Conservation (phyloP, 2,888 invertebrate species). For the Julus scandinavius region DNA sequence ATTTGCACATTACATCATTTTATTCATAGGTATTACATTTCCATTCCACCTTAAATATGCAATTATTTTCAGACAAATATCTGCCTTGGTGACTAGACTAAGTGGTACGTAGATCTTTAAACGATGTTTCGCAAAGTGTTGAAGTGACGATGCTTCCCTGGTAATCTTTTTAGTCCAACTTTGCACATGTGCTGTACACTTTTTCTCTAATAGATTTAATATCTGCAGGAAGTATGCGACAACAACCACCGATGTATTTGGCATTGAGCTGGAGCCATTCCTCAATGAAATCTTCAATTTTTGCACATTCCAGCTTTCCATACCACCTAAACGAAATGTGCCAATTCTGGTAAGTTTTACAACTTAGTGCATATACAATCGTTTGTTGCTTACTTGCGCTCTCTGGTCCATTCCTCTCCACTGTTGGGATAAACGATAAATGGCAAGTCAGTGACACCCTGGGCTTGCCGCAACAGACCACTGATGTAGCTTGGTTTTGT, state of each 20-base stretch:
- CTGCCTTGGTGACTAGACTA: neutral
- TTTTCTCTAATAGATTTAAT: slow-evolving; percentile 81
- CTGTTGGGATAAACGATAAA: slow-evolving; percentile 93
- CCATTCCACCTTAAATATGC: neutral
- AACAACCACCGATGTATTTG: slow-evolving; percentile 90
- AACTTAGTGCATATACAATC: neutral
- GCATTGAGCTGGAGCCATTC: slow-evolving; percentile 86
- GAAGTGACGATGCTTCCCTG: neutral
- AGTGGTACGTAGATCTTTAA: neutral
- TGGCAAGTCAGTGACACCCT: slow-evolving; percentile 67
- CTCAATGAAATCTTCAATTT: slow-evolving; percentile 77
- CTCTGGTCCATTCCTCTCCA: slow-evolving; percentile 81
- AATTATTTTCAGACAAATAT: neutral
- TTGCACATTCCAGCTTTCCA: slow-evolving; percentile 61
- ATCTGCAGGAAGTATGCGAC: slow-evolving; percentile 85
- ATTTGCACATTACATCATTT: too few relatives aligned
- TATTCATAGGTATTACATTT: neutral
- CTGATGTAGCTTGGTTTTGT: slow-evolving; percentile 76
- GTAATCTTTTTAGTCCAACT: neutral
- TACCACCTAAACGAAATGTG: neutral
- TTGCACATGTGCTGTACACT: slow-evolving; percentile 64
- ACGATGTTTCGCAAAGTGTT: neutral
- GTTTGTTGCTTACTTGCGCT: slow-evolving; percentile 59
- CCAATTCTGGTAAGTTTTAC: neutral
- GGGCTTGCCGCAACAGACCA: slow-evolving; percentile 68